phyloP scores from a whole-genome alignment of 2,113 vertebrate species.

The Siphamia tubifer region DNA sequence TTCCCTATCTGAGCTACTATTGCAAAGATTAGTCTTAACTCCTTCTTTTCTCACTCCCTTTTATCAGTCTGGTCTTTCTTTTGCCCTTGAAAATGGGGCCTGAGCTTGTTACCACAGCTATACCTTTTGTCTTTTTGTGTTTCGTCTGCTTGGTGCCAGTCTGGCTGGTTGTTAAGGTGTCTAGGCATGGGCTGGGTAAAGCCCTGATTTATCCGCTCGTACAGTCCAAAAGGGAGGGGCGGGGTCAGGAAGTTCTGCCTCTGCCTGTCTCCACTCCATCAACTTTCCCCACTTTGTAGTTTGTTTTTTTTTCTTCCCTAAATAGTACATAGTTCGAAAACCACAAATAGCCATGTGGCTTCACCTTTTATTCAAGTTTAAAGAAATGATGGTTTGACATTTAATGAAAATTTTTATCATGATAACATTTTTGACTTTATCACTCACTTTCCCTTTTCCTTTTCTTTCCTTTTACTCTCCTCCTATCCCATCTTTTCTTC shows the following conservation, averaged over 20 bases:
- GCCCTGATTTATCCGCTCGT: slow-evolving; percentile 51
- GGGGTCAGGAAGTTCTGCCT: slow-evolving; percentile 35
- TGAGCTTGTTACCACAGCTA: slow-evolving; percentile 26
- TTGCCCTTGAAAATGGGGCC: background rate
- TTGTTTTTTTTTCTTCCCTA: background rate
- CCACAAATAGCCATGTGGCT: no score
- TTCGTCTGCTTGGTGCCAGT: slow-evolving; percentile 19
- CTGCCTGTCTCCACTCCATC: no score
- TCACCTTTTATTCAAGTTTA: no score
- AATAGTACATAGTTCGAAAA: no score
- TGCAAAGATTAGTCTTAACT: no score
- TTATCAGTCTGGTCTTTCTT: background rate
- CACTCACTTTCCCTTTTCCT: background rate
- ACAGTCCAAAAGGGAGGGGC: slow-evolving; percentile 7
- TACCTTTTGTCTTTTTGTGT: slow-evolving; percentile 33
- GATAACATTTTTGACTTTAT: no score
- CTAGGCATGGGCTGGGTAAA: slow-evolving; percentile 20
- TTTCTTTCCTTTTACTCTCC: background rate
- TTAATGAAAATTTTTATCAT: no score
- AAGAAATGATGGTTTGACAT: no score
- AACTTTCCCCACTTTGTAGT: no score
- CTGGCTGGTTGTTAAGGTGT: slow-evolving; percentile 45
- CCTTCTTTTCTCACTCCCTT: background rate
- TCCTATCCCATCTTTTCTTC: background rate
- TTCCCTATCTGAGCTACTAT: no score